These are phyloP conservation scores for Carcharodon carcharias DNA, from an alignment of 2,797 vertebrate genomes.

Conservation along the genomic window DNA sequence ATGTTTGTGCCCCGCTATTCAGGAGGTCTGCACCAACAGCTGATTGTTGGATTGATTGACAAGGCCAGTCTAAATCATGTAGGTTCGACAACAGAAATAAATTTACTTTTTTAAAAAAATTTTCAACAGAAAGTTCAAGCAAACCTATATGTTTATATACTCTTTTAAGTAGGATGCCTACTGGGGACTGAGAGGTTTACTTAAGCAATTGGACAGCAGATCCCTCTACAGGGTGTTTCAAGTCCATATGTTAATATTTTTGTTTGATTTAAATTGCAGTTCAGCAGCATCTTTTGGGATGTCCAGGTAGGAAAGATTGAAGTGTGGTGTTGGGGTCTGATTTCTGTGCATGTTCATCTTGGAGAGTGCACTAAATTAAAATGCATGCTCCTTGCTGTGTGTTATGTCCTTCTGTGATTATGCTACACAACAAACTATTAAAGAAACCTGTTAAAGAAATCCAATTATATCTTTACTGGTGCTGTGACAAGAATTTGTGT, in stretches of 20 bases:
- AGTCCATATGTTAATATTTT: background rate
- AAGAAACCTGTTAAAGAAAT: background rate
- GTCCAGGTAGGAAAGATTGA: conserved; percentile 75
- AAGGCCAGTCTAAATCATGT: background rate
- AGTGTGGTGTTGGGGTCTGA: conserved; percentile 48
- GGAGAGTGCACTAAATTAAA: background rate
- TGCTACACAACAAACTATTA: background rate
- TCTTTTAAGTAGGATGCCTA: background rate
- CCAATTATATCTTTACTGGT: background rate
- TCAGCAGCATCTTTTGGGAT: conserved; percentile 91
- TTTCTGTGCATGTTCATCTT: conserved; percentile 1
- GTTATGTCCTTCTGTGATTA: background rate
- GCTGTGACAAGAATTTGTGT: background rate
- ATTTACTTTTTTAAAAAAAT: background rate
- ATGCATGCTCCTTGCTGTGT: conserved; percentile 30
- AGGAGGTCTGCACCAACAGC: background rate
- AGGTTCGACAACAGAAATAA: background rate
- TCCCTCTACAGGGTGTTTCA: background rate
- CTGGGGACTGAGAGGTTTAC: background rate
- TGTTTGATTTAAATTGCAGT: conserved; percentile 78
- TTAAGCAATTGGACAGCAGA: background rate
- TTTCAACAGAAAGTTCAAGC: background rate
- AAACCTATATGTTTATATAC: background rate
- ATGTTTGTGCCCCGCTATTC: background rate
- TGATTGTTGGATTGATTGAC: background rate